Base-by-base conservation (phyloP, 2,888 invertebrate species). In the Epicampocera succincta region DNA sequence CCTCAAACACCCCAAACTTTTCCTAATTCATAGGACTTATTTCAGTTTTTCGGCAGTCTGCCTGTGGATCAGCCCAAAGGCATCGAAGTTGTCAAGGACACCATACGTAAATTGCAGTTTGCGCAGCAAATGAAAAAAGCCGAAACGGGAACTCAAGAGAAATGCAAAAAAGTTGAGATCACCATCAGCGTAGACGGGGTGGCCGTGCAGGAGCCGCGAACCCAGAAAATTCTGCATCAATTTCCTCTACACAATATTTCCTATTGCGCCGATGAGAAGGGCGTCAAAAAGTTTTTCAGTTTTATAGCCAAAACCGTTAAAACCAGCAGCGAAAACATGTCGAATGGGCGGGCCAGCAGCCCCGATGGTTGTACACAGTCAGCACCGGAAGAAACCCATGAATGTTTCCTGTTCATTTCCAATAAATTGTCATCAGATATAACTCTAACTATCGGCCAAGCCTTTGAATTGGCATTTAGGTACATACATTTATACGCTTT, bases 201-300 rank as follows among this genome's bases (percentile, higher is more conserved):
- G 60, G 97, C 98, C 72, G 96, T 99, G 87, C 93, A 95, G 92
- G 95, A 95, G 90, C 95, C 95, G 38, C 92, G 94, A 86, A 93
- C 94, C 6, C 94, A 94, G 92, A 96, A 93, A 88, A 97, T 98
- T 75, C 93, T 98, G 89, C 96, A 98, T 91, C 98, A 98, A 91
- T 99, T 98, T 91, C 99, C 99, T 0, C 92, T 99, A 56, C 98
- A 99, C 91, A 94, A 98, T 92, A 99, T 99, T 92, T 99, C 98
- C 0, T 99, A 99, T 92, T 99, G 99, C 92, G 99, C 99, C 1
- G 99, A 99, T 90, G 99, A 99, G 91, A 99, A 99, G 90, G 97
- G 98, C 66, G 98, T 98, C 86, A 99, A 98, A 91, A 96, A 97
- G 87, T 98, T 98, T 92, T 98, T 99, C 92, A 91, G 91, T 87